A percentile compares a stretch with the other conserved stretches of the same genome.
These are phyloP conservation scores for Steromphala cineraria DNA, from an alignment of 2,888 invertebrate genomes.

Conservation along the genomic window DNA sequence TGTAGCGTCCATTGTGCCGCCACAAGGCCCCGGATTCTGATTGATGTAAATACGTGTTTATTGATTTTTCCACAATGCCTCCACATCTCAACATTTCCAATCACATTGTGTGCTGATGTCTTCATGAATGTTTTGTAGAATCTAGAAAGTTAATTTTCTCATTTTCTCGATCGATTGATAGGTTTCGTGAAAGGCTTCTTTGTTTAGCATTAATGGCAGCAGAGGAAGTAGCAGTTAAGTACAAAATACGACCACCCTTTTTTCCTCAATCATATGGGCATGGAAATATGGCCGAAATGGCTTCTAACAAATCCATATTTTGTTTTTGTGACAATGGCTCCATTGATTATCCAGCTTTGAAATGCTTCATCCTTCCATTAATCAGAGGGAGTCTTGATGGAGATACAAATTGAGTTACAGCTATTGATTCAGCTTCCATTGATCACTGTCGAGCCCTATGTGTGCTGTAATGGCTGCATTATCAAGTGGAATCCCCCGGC, in stretches of 20 bases:
- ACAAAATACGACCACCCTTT: slow-evolving; percentile 6
- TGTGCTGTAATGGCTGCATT: slow-evolving; percentile 25
- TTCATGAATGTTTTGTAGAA: slow-evolving; percentile 24
- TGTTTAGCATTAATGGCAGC: slow-evolving; percentile 17
- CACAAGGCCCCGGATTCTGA: slow-evolving; percentile 17
- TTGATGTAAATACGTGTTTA: slow-evolving; percentile 24
- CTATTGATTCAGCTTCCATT: slow-evolving; percentile 24
- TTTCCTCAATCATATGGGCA: background rate
- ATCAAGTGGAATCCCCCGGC: slow-evolving; percentile 36
- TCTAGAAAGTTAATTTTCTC: slow-evolving; percentile 31
- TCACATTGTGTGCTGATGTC: slow-evolving; percentile 24
- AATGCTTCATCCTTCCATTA: slow-evolving; percentile 41
- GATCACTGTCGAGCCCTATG: slow-evolving; percentile 15
- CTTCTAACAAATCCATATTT: slow-evolving; percentile 38
- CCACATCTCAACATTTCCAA: slow-evolving; percentile 23
- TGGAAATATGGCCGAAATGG: slow-evolving; percentile 25
- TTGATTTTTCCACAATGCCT: slow-evolving; percentile 24
- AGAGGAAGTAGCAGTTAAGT: background rate
- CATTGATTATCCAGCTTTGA: slow-evolving; percentile 45
- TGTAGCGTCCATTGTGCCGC: slow-evolving; percentile 25
- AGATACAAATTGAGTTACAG: slow-evolving; percentile 46
- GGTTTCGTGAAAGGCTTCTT: slow-evolving; percentile 7
- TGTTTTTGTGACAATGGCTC: slow-evolving; percentile 40
- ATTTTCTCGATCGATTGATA: slow-evolving; percentile 26
- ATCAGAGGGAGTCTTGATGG: slow-evolving; percentile 38